Conservation (phyloP, 2,888 invertebrate genomes). For the Tipula confusa region DNA sequence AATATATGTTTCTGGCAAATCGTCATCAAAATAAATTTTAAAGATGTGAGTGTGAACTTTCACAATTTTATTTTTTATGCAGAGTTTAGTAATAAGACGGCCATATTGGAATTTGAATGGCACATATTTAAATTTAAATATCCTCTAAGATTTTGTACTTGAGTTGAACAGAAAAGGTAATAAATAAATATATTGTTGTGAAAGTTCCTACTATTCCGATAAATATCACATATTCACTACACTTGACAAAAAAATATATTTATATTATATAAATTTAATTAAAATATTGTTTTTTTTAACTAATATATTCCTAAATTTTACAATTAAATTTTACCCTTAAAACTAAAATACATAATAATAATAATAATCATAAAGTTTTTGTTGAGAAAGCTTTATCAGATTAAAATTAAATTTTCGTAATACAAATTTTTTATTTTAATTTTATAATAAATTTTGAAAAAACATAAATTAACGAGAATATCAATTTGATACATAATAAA, state of each 20-base stretch:
- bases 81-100: not conserved
- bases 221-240: slow-evolving; percentile 12
- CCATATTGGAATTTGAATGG: not conserved
- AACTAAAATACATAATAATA: too few relatives aligned
- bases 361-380: slow-evolving; percentile 29
- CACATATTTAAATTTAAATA: not conserved
- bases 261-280: slow-evolving; percentile 20
- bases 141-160: not conserved
- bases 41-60: not conserved
- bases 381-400: slow-evolving; percentile 31
- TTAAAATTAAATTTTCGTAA: slow-evolving; percentile 21
- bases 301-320: not conserved
- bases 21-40: not conserved
- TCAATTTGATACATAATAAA: slow-evolving; percentile 17
- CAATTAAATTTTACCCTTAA: not conserved
- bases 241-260: slow-evolving; percentile 3
- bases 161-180: not conserved
- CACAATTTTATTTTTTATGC: not conserved
- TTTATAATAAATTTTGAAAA: not conserved
- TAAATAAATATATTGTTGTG: not conserved
- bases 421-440: not conserved
- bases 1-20: not conserved
- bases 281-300: not conserved
- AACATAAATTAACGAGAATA: not conserved
- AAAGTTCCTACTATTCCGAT: not conserved